Conservation (phyloP, 2,888 invertebrate genomes). For the Apotomis capreana region DNA sequence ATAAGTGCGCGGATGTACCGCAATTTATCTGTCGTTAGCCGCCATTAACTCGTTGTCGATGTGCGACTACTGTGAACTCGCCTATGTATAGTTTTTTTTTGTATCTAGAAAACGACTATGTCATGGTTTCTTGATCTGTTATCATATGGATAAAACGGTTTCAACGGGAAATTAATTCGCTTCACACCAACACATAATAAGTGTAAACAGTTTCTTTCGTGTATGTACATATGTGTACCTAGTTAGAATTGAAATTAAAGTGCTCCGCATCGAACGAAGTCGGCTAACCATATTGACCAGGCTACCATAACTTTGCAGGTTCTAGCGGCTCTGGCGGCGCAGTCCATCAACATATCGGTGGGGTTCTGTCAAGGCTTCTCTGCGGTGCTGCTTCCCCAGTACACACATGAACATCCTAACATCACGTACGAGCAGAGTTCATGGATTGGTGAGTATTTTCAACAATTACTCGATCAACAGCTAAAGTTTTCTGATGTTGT, state of each 20-base stretch:
- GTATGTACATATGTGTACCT: no score
- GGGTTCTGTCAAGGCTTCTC: slow-evolving; percentile 90
- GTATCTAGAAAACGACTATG: background rate
- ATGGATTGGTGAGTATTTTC: slow-evolving; percentile 85
- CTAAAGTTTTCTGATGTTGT: background rate
- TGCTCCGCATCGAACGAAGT: background rate
- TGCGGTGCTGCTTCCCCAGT: slow-evolving; percentile 88
- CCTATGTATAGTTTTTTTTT: slow-evolving; percentile 9
- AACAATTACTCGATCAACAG: background rate
- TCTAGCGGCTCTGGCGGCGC: slow-evolving; percentile 87
- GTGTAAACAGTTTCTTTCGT: no score
- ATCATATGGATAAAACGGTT: slow-evolving; percentile 3
- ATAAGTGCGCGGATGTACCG: slow-evolving; percentile 33
- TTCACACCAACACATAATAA: background rate
- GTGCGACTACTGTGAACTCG: slow-evolving; percentile 31
- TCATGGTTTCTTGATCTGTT: slow-evolving; percentile 23
- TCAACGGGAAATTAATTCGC: background rate
- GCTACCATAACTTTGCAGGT: slow-evolving; percentile 77
- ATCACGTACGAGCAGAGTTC: slow-evolving; percentile 86
- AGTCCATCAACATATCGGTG: slow-evolving; percentile 89
- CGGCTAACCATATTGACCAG: slow-evolving; percentile 45
- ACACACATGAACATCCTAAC: slow-evolving; percentile 79
- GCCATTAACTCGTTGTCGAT: slow-evolving; percentile 34
- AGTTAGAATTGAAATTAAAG: background rate
- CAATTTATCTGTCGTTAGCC: slow-evolving; percentile 31